phyloP scores from a whole-genome alignment of 2,113 vertebrate genomes.

The Lonchura striata region DNA sequence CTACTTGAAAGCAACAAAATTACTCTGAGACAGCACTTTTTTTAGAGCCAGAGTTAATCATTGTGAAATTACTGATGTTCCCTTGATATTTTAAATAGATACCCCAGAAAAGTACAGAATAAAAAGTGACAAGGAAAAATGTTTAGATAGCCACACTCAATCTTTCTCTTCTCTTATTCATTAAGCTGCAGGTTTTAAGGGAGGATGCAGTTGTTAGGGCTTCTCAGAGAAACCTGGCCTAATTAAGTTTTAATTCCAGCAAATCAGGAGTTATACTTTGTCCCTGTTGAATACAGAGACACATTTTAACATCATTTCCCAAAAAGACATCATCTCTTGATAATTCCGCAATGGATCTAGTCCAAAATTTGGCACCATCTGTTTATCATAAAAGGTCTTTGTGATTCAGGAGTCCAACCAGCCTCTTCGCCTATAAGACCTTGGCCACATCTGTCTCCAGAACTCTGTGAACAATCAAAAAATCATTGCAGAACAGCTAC shows the following conservation, averaged over 20 bases:
- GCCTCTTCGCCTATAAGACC: background rate
- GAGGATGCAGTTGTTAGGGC: background rate
- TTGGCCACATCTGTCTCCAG: background rate
- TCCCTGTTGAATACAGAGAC: background rate
- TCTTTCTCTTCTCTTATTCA: constrained; percentile 1
- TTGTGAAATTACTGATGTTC: background rate
- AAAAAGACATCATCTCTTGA: accelerated
- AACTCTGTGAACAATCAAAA: background rate
- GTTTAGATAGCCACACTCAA: background rate
- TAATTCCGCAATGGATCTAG: background rate
- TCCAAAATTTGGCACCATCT: background rate
- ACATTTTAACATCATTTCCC: background rate
- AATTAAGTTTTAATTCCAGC: constrained; percentile 21
- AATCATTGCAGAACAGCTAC: background rate
- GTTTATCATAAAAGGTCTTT: background rate
- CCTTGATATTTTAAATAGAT: background rate
- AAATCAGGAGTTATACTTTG: background rate
- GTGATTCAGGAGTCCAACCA: background rate
- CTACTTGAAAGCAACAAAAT: background rate
- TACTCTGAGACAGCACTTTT: background rate
- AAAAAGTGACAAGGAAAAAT: background rate
- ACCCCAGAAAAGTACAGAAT: background rate
- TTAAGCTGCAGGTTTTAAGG: background rate
- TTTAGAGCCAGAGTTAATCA: background rate
- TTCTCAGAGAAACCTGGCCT: constrained; percentile 3